phyloP scores from a whole-genome alignment of 2,113 vertebrate genomes.

The Albula glossodonta region DNA sequence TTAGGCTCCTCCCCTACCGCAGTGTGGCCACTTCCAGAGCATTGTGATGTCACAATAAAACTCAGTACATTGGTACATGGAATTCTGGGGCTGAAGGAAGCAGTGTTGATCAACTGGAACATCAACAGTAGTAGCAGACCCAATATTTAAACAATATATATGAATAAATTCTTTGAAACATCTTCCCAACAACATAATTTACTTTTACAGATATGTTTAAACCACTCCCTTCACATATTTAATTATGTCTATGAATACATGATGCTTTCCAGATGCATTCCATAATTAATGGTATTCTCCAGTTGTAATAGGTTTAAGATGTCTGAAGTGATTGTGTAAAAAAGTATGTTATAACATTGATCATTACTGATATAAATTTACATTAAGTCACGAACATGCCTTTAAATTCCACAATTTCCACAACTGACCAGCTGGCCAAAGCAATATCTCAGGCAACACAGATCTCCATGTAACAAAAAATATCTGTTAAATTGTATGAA shows the following conservation, averaged over 20 bases:
- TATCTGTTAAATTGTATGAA: no score
- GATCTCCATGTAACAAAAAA: no score
- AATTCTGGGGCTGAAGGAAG: neutral
- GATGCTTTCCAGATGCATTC: constrained; percentile 29
- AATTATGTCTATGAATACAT: constrained; percentile 27
- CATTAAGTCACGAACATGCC: neutral
- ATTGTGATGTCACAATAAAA: neutral
- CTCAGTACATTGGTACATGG: neutral
- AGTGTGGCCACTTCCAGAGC: neutral
- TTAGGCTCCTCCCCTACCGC: neutral
- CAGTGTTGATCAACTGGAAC: neutral
- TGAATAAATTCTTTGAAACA: neutral
- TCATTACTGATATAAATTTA: neutral
- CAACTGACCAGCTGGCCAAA: neutral
- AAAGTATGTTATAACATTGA: neutral
- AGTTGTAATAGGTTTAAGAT: constrained; percentile 35
- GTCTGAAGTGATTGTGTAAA: constrained; percentile 21
- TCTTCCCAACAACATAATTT: constrained; percentile 19
- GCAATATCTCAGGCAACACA: no score
- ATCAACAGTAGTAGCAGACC: neutral
- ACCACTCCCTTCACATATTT: constrained; percentile 21
- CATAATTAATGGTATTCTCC: constrained; percentile 11
- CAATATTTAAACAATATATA: neutral
- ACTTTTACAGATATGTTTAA: constrained; percentile 20
- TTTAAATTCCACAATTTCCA: neutral